Base-by-base conservation (phyloP, 2,113 vertebrate genomes). In the Recurvirostra avosetta region DNA sequence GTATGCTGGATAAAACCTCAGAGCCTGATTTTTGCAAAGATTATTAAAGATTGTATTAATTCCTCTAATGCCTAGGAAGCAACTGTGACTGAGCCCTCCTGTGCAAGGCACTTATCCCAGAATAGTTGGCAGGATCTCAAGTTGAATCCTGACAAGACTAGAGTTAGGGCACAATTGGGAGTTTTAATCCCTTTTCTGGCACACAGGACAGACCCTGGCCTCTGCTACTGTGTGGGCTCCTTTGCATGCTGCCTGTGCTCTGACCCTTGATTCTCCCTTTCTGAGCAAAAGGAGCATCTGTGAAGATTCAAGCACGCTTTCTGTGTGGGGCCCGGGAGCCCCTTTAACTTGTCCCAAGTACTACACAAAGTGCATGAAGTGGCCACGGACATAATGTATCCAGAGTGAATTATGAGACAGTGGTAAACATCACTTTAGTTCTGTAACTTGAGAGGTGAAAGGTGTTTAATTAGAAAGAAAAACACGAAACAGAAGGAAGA, bases 181-280 rank as follows among this genome's bases (percentile, higher is more conserved):
- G 34, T 43, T 90, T 27, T 14, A 87, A 90, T 50, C 47, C 7
- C 9, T 87, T 50, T 89, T 77, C 81, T 78, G 56, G 61, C 43
- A 71, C 43, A 45, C 8, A 53, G 77, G 76, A 72, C n/a, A 68
- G n/a, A 26, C 86, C 12, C 47, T 59, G 67, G 17, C 21, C n/a
- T 84, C 65, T 53, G 27, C 47, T 45, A 55, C 25, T 30, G 3
- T 11, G 15, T 6, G 12, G 30, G 23, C 5, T 23, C 13, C 43
- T 55, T 26, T 22, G 40, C 0, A 0, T 34, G 6, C 36, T 53
- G 18, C 15, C 29, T 30, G 2, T 6, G 8, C 9, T 25, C 11
- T 36, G 29, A 6, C 13, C 13, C 52, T 86, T 66, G 30, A 49
- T 40, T 87, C 30, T 76, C 22, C 4, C 38, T 6, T 66, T 66